Evolutionary conservation across 92 coral and sea anemone species (phyloP), one percentile per base, ranked within the genome.

Genomic region (Micromussa lordhowensis): DNA sequence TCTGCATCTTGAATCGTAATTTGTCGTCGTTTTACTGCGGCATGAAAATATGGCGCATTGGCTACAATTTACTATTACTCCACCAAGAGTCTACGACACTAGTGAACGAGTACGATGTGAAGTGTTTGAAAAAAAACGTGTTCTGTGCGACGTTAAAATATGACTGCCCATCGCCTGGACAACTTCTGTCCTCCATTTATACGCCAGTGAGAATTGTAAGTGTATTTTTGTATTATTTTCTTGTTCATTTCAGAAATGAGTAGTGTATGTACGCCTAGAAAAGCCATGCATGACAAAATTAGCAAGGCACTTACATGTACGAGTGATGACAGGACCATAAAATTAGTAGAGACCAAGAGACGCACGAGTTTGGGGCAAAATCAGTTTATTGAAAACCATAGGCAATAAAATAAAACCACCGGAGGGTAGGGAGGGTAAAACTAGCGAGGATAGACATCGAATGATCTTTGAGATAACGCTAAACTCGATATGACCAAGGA

Each of bases 21-120:
- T 73, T 73, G 78, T 73, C 53, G 78, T 73, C 78, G 78, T 73
- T 73, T 73, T 35, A 73, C 77, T 13, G 22, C 51, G 53, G 78
- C 51, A 73, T 34, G 78, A 73, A 73, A 73, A n/a, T n/a, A 73
- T 73, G 78, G 78, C 54, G 51, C 54, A 73, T 35, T 18, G 54
- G 78, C 53, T 35, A 13, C 38, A 73, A 73, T 73, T 73, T 53
- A 73, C 51, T 18, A 73, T 73, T 35, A 73, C 78, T 73, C 54
- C 78, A 73, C 78, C 78, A 73, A 73, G 51, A 34, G 30, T 36
- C 30, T 34, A 34, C 51, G 28, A 73, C 51, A 29, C 78, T 35
- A 53, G 51, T 73, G 22, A 6, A 73, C 28, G 54, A 73, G 53
- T 24, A 73, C 78, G 17, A 70, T 70, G 32, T 70, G 35, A 70